A percentile compares a stretch with the other conserved stretches of the same genome.
Evolutionary conservation across 2,797 vertebrate genomes (phyloP).

Genomic region (Poeciliopsis presidionis): DNA sequence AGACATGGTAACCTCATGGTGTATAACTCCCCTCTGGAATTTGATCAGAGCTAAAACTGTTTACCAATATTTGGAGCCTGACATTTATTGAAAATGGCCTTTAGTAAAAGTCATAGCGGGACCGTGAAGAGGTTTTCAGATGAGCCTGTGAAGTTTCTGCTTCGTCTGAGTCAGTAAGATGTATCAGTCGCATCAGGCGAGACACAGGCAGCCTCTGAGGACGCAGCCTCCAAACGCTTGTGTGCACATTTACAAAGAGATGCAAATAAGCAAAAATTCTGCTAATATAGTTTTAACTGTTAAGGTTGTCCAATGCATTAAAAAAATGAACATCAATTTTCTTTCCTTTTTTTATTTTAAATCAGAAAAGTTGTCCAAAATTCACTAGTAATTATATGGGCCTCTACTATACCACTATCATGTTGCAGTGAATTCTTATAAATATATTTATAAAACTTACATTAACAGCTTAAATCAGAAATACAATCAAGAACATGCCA

Average conservation of each 20-base stretch:
- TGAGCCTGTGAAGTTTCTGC: conserved; percentile 67
- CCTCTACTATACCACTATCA: neutral
- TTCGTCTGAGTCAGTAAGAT: conserved; percentile 50
- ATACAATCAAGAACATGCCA: no score
- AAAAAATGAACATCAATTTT: neutral
- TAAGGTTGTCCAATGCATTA: neutral
- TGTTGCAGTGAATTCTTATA: neutral
- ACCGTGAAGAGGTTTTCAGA: conserved; percentile 76
- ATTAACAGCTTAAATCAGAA: no score
- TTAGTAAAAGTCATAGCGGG: conserved; percentile 81
- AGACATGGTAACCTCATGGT: conserved; percentile 59
- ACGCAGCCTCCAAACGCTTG: conserved; percentile 20
- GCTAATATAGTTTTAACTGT: conserved; percentile 10
- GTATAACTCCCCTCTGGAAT: conserved; percentile 71
- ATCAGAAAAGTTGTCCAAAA: neutral
- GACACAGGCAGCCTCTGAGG: conserved; percentile 13
- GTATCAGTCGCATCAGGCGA: conserved; percentile 46
- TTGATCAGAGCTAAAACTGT: conserved; percentile 80
- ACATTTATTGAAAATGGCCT: conserved; percentile 85
- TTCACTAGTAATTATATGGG: neutral
- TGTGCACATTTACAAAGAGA: conserved; percentile 21
- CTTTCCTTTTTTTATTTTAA: no score
- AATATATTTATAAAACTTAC: no score
- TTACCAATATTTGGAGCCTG: conserved; percentile 78
- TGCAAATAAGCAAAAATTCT: conserved; percentile 2